Evolutionary conservation across 2,113 vertebrate species (phyloP).

Genomic region (Eulacestoma nigropectus): DNA sequence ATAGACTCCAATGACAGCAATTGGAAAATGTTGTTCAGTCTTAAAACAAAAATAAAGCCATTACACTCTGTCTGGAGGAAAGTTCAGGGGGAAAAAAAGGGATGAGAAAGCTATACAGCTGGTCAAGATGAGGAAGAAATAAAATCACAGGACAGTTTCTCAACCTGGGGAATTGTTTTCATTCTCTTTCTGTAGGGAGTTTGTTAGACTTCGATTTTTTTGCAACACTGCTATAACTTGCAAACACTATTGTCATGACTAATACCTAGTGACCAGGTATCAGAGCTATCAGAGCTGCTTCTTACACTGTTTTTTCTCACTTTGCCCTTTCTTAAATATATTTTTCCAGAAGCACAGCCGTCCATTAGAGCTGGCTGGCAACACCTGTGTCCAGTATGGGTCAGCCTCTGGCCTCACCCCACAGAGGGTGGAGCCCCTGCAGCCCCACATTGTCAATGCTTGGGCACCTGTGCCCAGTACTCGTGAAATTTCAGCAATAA

Average conservation of each 20-base stretch:
- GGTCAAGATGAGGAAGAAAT: neutral
- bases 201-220: neutral
- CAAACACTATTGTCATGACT: neutral
- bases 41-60: neutral
- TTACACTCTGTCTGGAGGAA: neutral
- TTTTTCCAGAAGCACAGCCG: neutral
- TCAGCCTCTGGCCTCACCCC: neutral
- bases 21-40: neutral
- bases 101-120: neutral
- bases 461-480: neutral
- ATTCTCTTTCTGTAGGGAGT: neutral
- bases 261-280: neutral
- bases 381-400: accelerated
- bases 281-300: neutral
- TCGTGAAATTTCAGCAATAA: neutral
- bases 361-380: neutral
- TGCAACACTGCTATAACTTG: neutral
- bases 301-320: neutral
- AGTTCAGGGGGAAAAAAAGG: neutral
- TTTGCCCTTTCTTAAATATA: neutral
- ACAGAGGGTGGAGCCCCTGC: neutral
- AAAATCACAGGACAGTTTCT: neutral
- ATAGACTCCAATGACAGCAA: neutral
- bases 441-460: neutral
- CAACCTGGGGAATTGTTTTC: neutral